Evolutionary conservation across 2,888 invertebrate genomes (phyloP), one percentile per base, ranked within the genome.

Genomic region (Eupithecia dodoneata): DNA sequence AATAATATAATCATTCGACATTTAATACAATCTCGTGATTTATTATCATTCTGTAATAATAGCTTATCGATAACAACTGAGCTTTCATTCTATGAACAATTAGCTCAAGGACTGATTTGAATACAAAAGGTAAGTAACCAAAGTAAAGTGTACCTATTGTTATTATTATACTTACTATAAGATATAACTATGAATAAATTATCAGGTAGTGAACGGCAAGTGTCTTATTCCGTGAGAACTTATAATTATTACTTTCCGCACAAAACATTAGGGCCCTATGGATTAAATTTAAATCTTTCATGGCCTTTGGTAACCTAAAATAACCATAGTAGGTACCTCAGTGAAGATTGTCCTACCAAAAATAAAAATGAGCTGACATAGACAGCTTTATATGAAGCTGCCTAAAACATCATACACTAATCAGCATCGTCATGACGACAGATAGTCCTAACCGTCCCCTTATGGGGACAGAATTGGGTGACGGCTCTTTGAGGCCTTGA

Each of bases 21-120:
- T 18, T 10, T 82, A 82, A 83, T 80, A 83, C 85, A 85, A 84
- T 81, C 67, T 82, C 75, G 80, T 84, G 82, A 86, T 88, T 89
- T 90, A 90, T 89, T 85, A 86, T 86, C 84, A 85, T 83, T 86
- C 82, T 81, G 76, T 81, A 79, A 83, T 86, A 83, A 84, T 83
- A 83, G 79, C 79, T 84, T 83, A 85, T 86, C 85, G 85, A 86
- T 86, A 87, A 85, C 86, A 86, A 84, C 81, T 83, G 83, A 83
- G 86, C 89, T 88, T 89, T 90, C 88, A 84, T 87, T 87, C 84
- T 85, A 85, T 83, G 81, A 80, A 81, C 83, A 88, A 88, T 87
- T 87, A 87, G 90, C 84, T 86, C 92, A 91, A 92, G 91, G 92
- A 89, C 87, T 49, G 79, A 81, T 76, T 49, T 47, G 45, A 47